Evolutionary conservation across 2,113 vertebrate genomes (phyloP), one percentile per base, ranked within the genome.

Genomic region (Formicarius rufipectus): DNA sequence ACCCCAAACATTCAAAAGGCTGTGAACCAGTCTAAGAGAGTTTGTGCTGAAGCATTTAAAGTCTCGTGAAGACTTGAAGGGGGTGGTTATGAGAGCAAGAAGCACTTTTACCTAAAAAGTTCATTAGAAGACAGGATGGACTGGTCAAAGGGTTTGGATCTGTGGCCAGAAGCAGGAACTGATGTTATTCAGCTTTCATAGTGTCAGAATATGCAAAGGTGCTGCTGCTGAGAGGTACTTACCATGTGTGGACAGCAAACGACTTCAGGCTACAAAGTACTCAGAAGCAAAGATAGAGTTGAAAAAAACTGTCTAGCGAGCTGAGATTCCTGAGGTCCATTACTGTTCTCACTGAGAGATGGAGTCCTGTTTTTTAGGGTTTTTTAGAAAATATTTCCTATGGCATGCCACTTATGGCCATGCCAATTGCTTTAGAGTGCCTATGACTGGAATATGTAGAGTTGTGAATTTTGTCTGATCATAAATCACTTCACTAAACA

Each of bases 391-490:
- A 22, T 31, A 25, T 40, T 95, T 80, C 66, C 50, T 39, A 9
- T 66, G 50, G 10, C 10, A 12, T 22, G 59, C 31, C 15, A 10
- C 3, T 27, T 53, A 6, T 5, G 19, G 55, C 60, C 0, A 1
- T 50, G 50, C 15, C 69, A 64, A 7, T 58, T 44, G n/a, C 67
- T 44, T 88, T 37, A 58, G 31, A 52, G 75, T 58, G 47, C 15
- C 42, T 47, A 60, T 67, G 72, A 68, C 39, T 64, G 77, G 35
- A 72, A 28, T 40, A 53, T 14, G 31, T 37, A 9, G 49, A 91
- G 44, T 23, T 94, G 83, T 63, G 84, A 71, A 31, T 94, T 92
- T 85, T 95, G 42, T 56, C 80, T 92, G 89, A 72, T 91, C 42
- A 25, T 92, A 92, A 81, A 89, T 90, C 42, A 47, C 79, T 88